Evolutionary conservation across 2,888 invertebrate genomes (phyloP).

Genomic region (Zonitis immaculata): DNA sequence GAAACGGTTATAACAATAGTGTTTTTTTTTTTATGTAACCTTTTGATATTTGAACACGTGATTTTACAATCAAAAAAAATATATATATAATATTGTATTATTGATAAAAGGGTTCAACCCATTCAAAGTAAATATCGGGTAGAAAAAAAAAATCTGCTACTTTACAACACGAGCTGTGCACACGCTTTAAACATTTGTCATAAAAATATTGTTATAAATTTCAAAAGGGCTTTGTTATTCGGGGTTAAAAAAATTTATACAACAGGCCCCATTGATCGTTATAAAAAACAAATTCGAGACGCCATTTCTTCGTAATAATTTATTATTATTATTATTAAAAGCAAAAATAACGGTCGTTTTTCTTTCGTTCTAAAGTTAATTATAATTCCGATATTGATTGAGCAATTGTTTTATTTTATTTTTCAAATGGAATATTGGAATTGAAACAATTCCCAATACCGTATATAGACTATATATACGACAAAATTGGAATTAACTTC

Average conservation of each 20-base stretch:
- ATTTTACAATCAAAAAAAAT: slow-evolving; percentile 31
- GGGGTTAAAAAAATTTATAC: slow-evolving; percentile 7
- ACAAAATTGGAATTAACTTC: no score
- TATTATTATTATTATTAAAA: neutral
- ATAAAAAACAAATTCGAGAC: neutral
- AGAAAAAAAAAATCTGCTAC: slow-evolving; percentile 35
- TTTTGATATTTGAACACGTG: slow-evolving; percentile 39
- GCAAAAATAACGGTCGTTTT: neutral
- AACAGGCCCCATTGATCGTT: neutral
- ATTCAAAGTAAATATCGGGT: slow-evolving; percentile 28
- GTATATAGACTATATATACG: no score
- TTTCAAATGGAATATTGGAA: no score
- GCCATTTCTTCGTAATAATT: neutral
- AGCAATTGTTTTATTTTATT: no score
- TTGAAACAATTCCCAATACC: no score
- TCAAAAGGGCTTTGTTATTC: slow-evolving; percentile 22
- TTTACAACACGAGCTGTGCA: slow-evolving; percentile 41
- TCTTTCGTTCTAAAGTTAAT: no score
- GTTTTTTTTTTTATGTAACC: no score
- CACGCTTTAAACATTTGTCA: slow-evolving; percentile 42
- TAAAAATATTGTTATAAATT: slow-evolving; percentile 18
- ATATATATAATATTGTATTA: slow-evolving; percentile 9
- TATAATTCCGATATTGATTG: no score
- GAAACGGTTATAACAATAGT: slow-evolving; percentile 29
- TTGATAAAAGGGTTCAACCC: slow-evolving; percentile 11